Conservation (phyloP, 2,888 invertebrate genomes). For the Nasonovia ribisnigri region DNA sequence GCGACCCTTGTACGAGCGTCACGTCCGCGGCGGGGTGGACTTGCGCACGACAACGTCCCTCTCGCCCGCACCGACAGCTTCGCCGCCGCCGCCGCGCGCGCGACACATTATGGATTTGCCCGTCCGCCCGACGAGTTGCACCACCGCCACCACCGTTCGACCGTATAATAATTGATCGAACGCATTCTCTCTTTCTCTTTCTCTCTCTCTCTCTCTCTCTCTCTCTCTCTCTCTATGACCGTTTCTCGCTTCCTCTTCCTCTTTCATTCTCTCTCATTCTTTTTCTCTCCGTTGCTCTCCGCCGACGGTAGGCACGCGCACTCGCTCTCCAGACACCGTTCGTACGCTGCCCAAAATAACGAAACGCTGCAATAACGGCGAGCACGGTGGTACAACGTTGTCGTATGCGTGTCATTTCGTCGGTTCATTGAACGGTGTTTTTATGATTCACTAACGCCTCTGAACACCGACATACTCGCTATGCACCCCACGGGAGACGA, state of each 20-base stretch:
- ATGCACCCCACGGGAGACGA: background rate
- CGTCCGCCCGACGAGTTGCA: slow-evolving; percentile 71
- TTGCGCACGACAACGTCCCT: slow-evolving; percentile 66
- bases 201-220: slow-evolving; percentile 69
- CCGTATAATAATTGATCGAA: slow-evolving; percentile 64
- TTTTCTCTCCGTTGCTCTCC: background rate
- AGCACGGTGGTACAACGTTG: background rate
- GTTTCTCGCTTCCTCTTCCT: slow-evolving; percentile 69
- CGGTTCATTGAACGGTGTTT: background rate
- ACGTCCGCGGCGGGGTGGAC: slow-evolving; percentile 17
- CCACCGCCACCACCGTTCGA: slow-evolving; percentile 79
- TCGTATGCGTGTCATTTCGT: background rate
- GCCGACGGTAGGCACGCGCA: slow-evolving; percentile 6
- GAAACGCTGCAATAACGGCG: background rate
- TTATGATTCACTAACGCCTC: background rate
- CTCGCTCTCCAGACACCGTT: background rate
- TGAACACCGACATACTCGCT: background rate
- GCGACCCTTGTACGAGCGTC: slow-evolving; percentile 2
- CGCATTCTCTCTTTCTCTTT: slow-evolving; percentile 75
- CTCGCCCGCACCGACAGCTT: slow-evolving; percentile 70
- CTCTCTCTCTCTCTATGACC: background rate
- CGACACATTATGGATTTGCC: slow-evolving; percentile 70
- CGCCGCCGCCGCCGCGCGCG: slow-evolving; percentile 71
- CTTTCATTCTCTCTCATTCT: slow-evolving; percentile 73
- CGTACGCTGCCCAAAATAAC: background rate